These are phyloP conservation scores for Orientallactaga bullata DNA, from an alignment of 2,113 vertebrate species.

Conservation along the genomic window DNA sequence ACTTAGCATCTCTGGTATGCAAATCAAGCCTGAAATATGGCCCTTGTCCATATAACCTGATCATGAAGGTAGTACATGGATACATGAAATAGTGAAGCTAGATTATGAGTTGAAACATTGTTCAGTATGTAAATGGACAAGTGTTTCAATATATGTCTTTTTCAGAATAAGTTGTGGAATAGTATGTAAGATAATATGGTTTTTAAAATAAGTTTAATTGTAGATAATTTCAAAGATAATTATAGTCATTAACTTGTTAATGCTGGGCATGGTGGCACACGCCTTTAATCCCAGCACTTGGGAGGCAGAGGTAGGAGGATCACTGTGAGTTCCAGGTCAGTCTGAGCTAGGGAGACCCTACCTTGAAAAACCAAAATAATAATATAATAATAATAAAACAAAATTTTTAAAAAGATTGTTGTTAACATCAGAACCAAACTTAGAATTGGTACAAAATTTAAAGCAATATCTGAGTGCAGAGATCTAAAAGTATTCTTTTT, in stretches of 20 bases:
- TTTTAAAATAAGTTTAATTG: conserved; percentile 20
- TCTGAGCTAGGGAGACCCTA: too few relatives aligned
- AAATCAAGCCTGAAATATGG: background rate
- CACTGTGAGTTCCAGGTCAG: too few relatives aligned
- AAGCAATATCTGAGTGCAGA: background rate
- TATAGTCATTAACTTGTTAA: conserved; percentile 15
- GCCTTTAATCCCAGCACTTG: too few relatives aligned
- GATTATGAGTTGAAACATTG: background rate
- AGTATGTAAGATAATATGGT: background rate
- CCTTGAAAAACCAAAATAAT: too few relatives aligned
- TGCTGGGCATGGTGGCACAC: too few relatives aligned
- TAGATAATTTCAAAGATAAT: conserved; percentile 15
- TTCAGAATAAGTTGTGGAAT: conserved; percentile 21
- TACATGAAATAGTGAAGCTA: background rate
- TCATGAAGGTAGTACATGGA: background rate
- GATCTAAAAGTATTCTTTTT: background rate
- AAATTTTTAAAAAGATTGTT: background rate
- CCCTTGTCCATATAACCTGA: background rate
- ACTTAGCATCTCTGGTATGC: background rate
- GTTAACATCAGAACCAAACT: conserved; percentile 30
- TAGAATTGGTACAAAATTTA: background rate
- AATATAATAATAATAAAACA: too few relatives aligned
- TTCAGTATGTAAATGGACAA: background rate
- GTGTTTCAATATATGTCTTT: background rate
- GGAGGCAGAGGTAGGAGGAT: too few relatives aligned